phyloP scores from a whole-genome alignment of 2,888 invertebrate genomes.

The Linnaemya tessellans region DNA sequence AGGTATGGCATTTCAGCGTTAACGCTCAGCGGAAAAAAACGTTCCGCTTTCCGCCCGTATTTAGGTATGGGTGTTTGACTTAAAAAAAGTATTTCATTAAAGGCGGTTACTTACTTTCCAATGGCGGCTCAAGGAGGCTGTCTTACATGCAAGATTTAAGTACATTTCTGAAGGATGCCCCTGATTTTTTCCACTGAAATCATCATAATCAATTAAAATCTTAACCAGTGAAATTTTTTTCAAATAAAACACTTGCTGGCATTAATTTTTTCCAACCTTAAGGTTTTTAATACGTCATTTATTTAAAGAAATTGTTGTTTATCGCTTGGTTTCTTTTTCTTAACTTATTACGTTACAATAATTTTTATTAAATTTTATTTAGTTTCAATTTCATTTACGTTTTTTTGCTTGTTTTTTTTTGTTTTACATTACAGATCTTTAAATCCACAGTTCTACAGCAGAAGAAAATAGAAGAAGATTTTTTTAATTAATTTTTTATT shows the following conservation, averaged over 20 bases:
- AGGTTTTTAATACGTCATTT: slow-evolving; percentile 73
- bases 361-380: slow-evolving; percentile 60
- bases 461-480: slow-evolving; percentile 61
- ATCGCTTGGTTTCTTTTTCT: slow-evolving; percentile 60
- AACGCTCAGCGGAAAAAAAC: too few species aligned
- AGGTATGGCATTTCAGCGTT: too few species aligned
- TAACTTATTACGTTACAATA: slow-evolving; percentile 59
- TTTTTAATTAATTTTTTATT: slow-evolving; percentile 36
- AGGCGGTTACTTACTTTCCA: too few species aligned
- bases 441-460: slow-evolving; percentile 61
- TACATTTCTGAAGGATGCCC: too few species aligned
- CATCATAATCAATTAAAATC: too few species aligned
- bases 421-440: slow-evolving; percentile 19
- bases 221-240: too few species aligned
- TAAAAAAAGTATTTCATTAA: too few species aligned
- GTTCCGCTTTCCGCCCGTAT: too few species aligned
- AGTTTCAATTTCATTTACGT: slow-evolving; percentile 64
- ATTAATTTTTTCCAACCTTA: slow-evolving; percentile 63
- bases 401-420: slow-evolving; percentile 12
- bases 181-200: too few species aligned
- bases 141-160: too few species aligned
- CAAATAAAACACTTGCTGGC: slow-evolving; percentile 34
- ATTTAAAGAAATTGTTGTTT: slow-evolving; percentile 73
- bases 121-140: too few species aligned
- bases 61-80: too few species aligned